Base-by-base conservation (phyloP, 2,797 vertebrate genomes). In the Garrulus glandarius region DNA sequence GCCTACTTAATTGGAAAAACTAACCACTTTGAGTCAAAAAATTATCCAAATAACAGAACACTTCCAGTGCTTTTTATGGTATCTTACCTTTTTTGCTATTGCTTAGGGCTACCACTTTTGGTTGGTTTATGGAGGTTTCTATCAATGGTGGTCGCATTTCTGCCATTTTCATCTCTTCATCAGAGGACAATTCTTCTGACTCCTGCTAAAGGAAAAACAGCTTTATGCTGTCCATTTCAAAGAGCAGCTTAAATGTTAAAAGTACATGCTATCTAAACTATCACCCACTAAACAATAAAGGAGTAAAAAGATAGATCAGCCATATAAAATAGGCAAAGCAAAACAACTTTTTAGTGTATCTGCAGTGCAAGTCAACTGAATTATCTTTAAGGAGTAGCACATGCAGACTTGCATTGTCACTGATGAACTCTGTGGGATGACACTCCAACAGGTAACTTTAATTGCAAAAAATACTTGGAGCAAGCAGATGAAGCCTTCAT, bases 111-210 rank as follows among this genome's bases (percentile, higher is more conserved):
- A 99, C 99, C 27, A 99, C 99, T 99, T 99, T 99, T 17, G 99
- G 99, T 96, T 99, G 99, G 96, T 99, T 99, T 97, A 99, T 99
- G 74, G 99, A 99, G 24, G 99, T 99, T 98, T 99, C 99, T 92
- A 99, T 99, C 84, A 99, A 98, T 3, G 99, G 99, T 11, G 99
- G 99, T 85, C 99, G 97, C 99, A 99, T 99, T 98, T 99, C 99
- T 11, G 99, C 99, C 67, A 99, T 98, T 97, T 99, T 99, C 99
- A 99, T 99, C 96, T 99, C 99, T 91, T 99, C 99, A 96, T 99
- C 99, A 85, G 99, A 99, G 34, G 99, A 99, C 36, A 99, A 98
- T 84, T 99, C 99, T 97, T 99, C 99, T n/a, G 99, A 99, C 87
- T 99, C 99, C 99, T 99, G 96, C 43, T 79, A 84, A 95, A 95